Base-by-base conservation (phyloP, 2,797 vertebrate species). In the Anisognathus igniventris region DNA sequence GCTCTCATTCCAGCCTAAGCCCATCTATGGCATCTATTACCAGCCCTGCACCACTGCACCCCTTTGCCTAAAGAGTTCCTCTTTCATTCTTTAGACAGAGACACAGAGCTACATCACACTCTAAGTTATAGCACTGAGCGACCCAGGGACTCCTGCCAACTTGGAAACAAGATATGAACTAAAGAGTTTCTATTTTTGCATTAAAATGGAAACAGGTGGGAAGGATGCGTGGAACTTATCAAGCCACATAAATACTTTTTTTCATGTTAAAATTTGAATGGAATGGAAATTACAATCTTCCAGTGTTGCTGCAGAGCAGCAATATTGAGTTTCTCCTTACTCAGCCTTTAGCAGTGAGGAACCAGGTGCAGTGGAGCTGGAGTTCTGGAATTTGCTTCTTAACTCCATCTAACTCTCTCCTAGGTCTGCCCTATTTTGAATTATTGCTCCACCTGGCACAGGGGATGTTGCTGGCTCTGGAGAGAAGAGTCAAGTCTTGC, bases 161-260 rank as follows among this genome's bases (percentile, higher is more conserved):
- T 91, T 90, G 94, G 95, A 96, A 97, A 95, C 60, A 83, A 94
- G 91, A 92, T 76, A 93, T 6, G 18, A 94, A 91, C 88, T 82
- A 60, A 60, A 88, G 73, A 83, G 84, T 94, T 97, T 97, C 96
- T 97, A 95, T 95, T 97, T 97, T 96, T 96, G 95, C 90, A 80
- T 85, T 95, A 95, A 97, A 98, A 98, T 96, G 80, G 94, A 97
- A 98, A 96, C 92, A 95, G 95, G 94, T 97, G 95, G 92, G 92
- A 97, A 95, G 92, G 64, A 91, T 9, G 68, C 6, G 24, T 97
- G 93, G 87, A 96, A 96, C 95, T 90, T 92, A 97, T 96, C 95
- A 96, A 92, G 93, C 84, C 92, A 95, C 95, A 94, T 74, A 96
- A 97, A 96, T 73, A 62, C 14, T 60, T 74, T 83, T 86, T 93